These are phyloP conservation scores for Quadroppia sp. DNA, from an alignment of 2,888 invertebrate species.

Conservation along the genomic window DNA sequence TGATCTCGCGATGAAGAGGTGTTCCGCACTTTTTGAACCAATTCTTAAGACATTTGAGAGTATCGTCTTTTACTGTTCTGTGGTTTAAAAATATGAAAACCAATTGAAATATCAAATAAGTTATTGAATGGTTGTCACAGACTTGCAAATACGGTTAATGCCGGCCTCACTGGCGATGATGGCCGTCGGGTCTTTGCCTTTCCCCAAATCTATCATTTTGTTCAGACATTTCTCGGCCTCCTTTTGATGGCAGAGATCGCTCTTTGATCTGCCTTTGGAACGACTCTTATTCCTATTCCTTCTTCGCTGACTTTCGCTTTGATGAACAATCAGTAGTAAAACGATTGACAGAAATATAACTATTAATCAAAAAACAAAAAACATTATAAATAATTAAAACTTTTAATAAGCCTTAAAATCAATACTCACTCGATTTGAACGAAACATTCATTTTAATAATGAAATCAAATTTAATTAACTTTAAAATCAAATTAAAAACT, in stretches of 20 bases:
- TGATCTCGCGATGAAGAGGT: constrained; percentile 38
- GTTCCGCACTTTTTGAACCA: constrained; percentile 43
- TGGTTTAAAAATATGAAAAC: too few species aligned
- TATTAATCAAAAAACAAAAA: background rate
- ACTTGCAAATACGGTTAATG: constrained; percentile 42
- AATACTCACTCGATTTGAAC: constrained; percentile 9
- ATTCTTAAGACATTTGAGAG: constrained; percentile 39
- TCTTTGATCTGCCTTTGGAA: constrained; percentile 5
- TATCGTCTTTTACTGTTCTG: constrained; percentile 41
- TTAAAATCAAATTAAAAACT: background rate
- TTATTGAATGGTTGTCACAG: background rate
- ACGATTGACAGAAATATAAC: constrained; percentile 4
- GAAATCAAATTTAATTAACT: background rate
- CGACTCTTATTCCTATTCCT: background rate
- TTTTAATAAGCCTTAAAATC: background rate
- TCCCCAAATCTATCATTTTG: constrained; percentile 37
- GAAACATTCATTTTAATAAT: background rate
- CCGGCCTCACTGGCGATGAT: constrained; percentile 39
- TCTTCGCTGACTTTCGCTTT: background rate
- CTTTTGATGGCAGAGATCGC: constrained; percentile 40
- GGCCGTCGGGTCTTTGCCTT: constrained; percentile 41
- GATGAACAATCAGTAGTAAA: constrained; percentile 9
- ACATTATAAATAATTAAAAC: background rate
- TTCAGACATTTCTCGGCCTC: constrained; percentile 41
- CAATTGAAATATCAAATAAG: background rate